Evolutionary conservation across 2,797 vertebrate genomes (phyloP).

Genomic region (Adrianichthys oophorus): DNA sequence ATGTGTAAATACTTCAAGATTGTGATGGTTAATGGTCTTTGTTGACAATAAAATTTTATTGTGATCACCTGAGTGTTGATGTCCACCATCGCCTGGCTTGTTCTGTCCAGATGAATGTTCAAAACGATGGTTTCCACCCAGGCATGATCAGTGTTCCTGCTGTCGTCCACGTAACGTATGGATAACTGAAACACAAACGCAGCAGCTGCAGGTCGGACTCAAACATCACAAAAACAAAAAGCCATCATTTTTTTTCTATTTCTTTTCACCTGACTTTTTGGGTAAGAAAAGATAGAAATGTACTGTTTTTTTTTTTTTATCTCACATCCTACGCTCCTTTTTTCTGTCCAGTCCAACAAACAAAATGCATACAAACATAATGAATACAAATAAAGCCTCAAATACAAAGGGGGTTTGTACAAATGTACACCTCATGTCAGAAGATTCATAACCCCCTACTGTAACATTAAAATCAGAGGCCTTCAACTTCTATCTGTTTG

Average conservation of each 20-base stretch:
- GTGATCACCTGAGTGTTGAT: slow-evolving; percentile 73
- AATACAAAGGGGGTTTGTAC: too few species aligned
- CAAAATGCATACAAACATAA: too few species aligned
- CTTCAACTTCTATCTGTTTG: too few species aligned
- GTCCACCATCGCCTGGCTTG: slow-evolving; percentile 66
- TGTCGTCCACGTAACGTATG: slow-evolving; percentile 88
- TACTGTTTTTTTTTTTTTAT: too few species aligned
- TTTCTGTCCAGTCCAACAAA: too few species aligned
- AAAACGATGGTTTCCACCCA: slow-evolving; percentile 88
- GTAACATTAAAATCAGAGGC: too few species aligned
- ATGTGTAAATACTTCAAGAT: too few species aligned
- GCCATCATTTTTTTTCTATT: background rate
- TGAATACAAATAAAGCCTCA: too few species aligned
- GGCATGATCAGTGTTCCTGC: slow-evolving; percentile 91
- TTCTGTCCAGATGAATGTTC: slow-evolving; percentile 82
- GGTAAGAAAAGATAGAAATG: too few species aligned
- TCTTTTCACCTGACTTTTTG: background rate
- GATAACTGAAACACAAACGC: slow-evolving; percentile 76
- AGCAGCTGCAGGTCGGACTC: background rate
- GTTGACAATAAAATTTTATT: background rate
- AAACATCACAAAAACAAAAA: background rate
- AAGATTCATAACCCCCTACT: too few species aligned
- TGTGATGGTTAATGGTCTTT: background rate
- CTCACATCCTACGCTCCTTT: too few species aligned
- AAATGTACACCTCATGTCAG: too few species aligned